phyloP scores from a whole-genome alignment of 2,113 vertebrate genomes.

The Circaetus cinerascens region DNA sequence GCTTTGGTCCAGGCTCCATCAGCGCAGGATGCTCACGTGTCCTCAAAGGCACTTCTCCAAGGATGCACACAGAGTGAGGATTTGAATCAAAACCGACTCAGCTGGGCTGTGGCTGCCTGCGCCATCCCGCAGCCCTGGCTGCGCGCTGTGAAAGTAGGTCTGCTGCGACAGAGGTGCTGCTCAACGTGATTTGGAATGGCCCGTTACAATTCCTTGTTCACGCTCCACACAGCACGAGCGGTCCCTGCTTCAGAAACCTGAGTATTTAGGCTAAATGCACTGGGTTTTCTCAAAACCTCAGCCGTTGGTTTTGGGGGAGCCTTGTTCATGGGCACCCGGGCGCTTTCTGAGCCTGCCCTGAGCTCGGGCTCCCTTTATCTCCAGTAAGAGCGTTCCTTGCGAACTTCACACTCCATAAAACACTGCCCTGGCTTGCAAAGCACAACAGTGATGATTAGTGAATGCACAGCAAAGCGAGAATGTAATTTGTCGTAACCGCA shows the following conservation, averaged over 20 bases:
- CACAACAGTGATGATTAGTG: rapidly evolving
- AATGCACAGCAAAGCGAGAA: background rate
- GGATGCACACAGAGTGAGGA: background rate
- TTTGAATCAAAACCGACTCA: background rate
- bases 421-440: background rate
- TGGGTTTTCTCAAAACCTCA: background rate
- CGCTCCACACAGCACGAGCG: rapidly evolving
- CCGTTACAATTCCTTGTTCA: background rate
- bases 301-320: background rate
- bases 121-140: background rate
- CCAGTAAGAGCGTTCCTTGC: background rate
- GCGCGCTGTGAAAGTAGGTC: background rate
- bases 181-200: rapidly evolving
- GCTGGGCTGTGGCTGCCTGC: background rate
- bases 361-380: background rate
- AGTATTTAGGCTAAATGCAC: background rate
- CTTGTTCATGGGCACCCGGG: rapidly evolving
- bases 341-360: background rate
- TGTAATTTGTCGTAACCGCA: background rate
- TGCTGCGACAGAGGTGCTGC: background rate
- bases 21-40: background rate
- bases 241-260: background rate
- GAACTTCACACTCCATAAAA: rapidly evolving
- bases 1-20: background rate
- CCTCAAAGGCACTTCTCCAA: background rate